Percentiles rank a stretch among this genome's conserved stretches.
phyloP scores from a whole-genome alignment of 1,140 invertebrate genomes.

The Lasaia peninsularis region DNA sequence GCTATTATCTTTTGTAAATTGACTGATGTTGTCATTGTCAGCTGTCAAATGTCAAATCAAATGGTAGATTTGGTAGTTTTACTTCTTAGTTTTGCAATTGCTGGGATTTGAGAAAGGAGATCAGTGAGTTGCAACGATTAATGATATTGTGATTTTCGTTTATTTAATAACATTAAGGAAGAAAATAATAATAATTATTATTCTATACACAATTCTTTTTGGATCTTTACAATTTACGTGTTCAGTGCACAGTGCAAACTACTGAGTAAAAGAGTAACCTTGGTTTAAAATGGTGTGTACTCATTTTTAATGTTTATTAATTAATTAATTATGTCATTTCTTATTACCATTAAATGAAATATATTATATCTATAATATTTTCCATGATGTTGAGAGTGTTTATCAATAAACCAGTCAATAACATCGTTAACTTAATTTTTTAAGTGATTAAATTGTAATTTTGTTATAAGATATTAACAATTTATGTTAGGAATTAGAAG shows the following conservation, averaged over 20 bases:
- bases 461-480: not conserved
- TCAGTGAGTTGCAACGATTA: not conserved
- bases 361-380: not conserved
- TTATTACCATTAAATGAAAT: not conserved
- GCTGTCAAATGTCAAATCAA: not conserved
- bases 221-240: not conserved
- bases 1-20: not conserved
- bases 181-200: not conserved
- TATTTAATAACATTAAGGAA: not conserved
- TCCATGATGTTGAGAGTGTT: not conserved
- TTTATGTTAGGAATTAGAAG: not conserved
- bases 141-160: not conserved
- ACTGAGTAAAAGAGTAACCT: slow-evolving; percentile 29
- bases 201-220: not conserved
- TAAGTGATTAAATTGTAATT: not conserved
- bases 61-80: not conserved
- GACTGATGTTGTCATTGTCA: not conserved
- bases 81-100: not conserved
- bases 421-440: not conserved
- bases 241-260: not conserved
- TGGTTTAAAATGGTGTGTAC: slow-evolving; percentile 43
- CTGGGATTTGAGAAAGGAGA: slow-evolving; percentile 2
- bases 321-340: slow-evolving; percentile 10
- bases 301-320: slow-evolving; percentile 14
- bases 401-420: not conserved